Conservation (phyloP, 2,797 vertebrate species). For the Otus scops region DNA sequence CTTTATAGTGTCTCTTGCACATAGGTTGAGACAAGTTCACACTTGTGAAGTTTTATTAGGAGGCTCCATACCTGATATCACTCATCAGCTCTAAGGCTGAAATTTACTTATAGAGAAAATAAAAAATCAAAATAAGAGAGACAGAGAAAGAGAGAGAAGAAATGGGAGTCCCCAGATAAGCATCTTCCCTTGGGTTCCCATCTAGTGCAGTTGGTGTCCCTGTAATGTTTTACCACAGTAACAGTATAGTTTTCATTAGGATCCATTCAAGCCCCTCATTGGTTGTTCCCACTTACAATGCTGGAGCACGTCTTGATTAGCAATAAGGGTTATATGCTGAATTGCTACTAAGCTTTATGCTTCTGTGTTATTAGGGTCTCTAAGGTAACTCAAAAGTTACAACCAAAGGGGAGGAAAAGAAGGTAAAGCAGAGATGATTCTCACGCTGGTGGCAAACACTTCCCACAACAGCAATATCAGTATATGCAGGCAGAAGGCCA, state of each 20-base stretch:
- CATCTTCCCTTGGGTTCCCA: neutral
- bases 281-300: neutral
- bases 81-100: neutral
- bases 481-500: neutral
- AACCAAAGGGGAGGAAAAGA: neutral
- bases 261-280: accelerated
- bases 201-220: neutral
- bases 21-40: neutral
- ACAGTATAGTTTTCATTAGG: neutral
- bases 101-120: neutral
- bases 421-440: neutral
- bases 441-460: neutral
- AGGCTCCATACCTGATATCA: neutral
- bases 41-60: neutral
- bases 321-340: neutral
- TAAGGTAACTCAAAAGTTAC: neutral
- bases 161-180: neutral
- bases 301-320: neutral
- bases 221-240: neutral
- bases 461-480: neutral
- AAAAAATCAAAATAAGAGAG: neutral
- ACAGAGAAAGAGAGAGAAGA: neutral
- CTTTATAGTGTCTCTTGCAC: neutral
- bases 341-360: neutral
- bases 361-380: neutral